These are phyloP conservation scores for Myathropa florea DNA, from an alignment of 2,888 invertebrate species.

Conservation along the genomic window DNA sequence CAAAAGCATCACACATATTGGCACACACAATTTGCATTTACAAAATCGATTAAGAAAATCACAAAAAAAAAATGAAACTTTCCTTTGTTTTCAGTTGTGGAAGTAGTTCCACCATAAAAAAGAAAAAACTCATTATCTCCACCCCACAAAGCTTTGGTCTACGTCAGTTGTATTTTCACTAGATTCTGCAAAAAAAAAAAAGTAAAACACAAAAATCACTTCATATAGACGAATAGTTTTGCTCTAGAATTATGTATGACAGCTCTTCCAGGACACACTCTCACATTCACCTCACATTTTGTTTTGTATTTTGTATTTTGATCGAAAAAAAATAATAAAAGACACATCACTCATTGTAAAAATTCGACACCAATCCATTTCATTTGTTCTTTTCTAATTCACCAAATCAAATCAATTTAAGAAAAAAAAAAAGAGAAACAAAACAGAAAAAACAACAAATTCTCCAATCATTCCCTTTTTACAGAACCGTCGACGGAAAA, in stretches of 20 bases:
- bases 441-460: slow-evolving; percentile 40
- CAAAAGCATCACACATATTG: slow-evolving; percentile 7
- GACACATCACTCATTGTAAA: slow-evolving; percentile 56
- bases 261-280: slow-evolving; percentile 13
- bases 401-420: slow-evolving; percentile 30
- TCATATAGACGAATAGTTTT: slow-evolving; percentile 16
- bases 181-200: neutral
- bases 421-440: slow-evolving; percentile 32
- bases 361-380: neutral
- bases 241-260: neutral
- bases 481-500: slow-evolving; percentile 91
- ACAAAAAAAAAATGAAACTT: slow-evolving; percentile 28
- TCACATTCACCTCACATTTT: slow-evolving; percentile 11
- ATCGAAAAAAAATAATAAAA: neutral
- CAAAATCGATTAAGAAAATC: neutral
- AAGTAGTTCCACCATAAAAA: slow-evolving; percentile 54
- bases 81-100: slow-evolving; percentile 67
- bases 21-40: neutral
- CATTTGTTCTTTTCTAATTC: neutral
- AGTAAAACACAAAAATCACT: slow-evolving; percentile 44
- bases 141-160: slow-evolving; percentile 59
- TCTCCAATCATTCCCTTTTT: slow-evolving; percentile 77
- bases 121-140: slow-evolving; percentile 59
- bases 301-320: slow-evolving; percentile 4
- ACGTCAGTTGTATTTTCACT: slow-evolving; percentile 60